Percentiles rank a stretch among this genome's conserved stretches.
These are phyloP conservation scores for Spodoptera exigua DNA, from an alignment of 2,888 invertebrate genomes.

Conservation along the genomic window DNA sequence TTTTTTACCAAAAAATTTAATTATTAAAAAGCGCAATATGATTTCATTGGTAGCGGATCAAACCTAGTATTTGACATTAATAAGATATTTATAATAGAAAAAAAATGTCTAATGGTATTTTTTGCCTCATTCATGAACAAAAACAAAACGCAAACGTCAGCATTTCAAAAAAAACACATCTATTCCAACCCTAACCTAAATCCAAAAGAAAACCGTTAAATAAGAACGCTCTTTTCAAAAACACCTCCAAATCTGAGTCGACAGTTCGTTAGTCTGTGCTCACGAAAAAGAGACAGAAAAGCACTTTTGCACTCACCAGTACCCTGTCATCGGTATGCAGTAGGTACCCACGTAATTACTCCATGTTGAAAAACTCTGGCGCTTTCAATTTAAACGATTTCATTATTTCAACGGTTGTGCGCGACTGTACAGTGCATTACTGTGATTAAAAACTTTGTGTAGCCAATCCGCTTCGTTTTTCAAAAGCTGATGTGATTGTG, in stretches of 20 bases:
- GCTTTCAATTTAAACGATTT: conserved; percentile 68
- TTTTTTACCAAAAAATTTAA: too few species aligned
- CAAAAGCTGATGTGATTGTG: conserved; percentile 24
- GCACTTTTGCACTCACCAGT: conserved; percentile 54
- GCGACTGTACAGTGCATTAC: conserved; percentile 68
- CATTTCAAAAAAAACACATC: too few species aligned
- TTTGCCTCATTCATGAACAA: too few species aligned
- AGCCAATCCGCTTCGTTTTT: conserved; percentile 18
- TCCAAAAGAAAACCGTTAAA: conserved; percentile 19
- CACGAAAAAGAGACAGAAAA: conserved; percentile 37
- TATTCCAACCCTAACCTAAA: not conserved
- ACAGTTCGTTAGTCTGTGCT: conserved; percentile 56
- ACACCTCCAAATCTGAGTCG: conserved; percentile 35
- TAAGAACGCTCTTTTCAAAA: conserved; percentile 23
- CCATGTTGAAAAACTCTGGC: conserved; percentile 54
- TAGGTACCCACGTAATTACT: conserved; percentile 57
- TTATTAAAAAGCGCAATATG: too few species aligned
- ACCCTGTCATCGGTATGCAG: conserved; percentile 63
- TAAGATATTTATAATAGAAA: too few species aligned
- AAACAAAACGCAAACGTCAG: too few species aligned
- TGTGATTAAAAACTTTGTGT: conserved; percentile 62
- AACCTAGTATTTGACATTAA: too few species aligned
- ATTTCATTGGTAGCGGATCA: too few species aligned
- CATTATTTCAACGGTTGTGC: conserved; percentile 56
- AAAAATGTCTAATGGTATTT: too few species aligned